Evolutionary conservation across 2,888 invertebrate genomes (phyloP).

Genomic region (Auanema freiburgensis): DNA sequence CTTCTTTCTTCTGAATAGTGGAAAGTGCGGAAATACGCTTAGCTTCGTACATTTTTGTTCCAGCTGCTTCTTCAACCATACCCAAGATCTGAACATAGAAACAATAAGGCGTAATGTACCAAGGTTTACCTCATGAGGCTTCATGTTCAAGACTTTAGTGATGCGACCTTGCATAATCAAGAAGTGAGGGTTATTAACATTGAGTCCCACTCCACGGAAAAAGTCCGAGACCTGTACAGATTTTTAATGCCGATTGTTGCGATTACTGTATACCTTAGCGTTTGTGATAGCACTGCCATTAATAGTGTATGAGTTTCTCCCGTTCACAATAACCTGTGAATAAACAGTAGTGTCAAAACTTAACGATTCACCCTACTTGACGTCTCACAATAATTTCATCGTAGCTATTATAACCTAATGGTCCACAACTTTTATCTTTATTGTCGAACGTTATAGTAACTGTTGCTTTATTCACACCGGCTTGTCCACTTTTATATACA

Average conservation of each 20-base stretch:
- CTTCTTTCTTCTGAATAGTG: constrained; percentile 88
- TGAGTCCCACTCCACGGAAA: constrained; percentile 93
- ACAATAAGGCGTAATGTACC: constrained; percentile 1
- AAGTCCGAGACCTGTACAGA: constrained; percentile 77
- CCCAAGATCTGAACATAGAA: constrained; percentile 76
- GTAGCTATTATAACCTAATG: constrained; percentile 86
- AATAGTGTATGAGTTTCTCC: constrained; percentile 79
- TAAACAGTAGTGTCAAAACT: no score
- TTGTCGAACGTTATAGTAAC: constrained; percentile 96
- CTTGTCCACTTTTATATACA: constrained; percentile 96
- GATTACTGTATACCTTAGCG: constrained; percentile 68
- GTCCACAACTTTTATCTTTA: constrained; percentile 75
- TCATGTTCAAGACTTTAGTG: constrained; percentile 98
- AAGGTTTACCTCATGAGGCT: constrained; percentile 81
- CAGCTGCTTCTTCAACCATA: constrained; percentile 98
- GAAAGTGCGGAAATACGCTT: constrained; percentile 85
- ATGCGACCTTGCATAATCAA: constrained; percentile 99
- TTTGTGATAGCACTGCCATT: constrained; percentile 89
- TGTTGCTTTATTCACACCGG: constrained; percentile 89
- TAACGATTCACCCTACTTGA: constrained; percentile 19
- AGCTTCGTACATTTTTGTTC: constrained; percentile 91
- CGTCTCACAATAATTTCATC: constrained; percentile 81
- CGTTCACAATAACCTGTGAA: constrained; percentile 56
- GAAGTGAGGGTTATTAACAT: constrained; percentile 97
- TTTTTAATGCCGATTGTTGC: not conserved